Evolutionary conservation across 2,113 vertebrate species (phyloP).

Genomic region (Campylomormyrus tamandua): DNA sequence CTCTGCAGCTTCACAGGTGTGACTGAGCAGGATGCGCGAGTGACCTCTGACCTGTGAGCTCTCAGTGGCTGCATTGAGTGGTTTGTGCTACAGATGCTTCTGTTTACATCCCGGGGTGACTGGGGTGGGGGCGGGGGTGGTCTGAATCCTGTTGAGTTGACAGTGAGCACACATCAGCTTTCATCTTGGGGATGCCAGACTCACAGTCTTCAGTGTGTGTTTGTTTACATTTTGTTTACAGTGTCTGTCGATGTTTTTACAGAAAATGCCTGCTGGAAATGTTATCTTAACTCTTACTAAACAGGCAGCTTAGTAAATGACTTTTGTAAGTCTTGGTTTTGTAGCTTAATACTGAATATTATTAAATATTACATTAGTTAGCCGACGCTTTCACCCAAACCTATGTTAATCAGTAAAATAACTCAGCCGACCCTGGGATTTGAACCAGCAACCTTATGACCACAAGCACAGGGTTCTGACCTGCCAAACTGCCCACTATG

Average conservation of each 20-base stretch:
- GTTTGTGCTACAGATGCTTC: background rate
- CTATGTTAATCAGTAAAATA: background rate
- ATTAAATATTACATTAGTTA: background rate
- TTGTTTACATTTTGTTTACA: background rate
- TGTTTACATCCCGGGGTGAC: constrained; percentile 7
- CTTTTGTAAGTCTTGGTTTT: background rate
- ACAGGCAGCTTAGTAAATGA: background rate
- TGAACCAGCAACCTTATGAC: background rate
- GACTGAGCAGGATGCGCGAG: background rate
- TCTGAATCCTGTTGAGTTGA: background rate
- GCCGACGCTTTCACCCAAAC: background rate
- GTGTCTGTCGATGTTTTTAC: background rate
- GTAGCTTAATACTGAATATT: background rate
- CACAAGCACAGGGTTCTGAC: background rate
- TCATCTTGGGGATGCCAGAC: background rate
- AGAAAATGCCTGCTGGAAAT: background rate
- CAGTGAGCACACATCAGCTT: constrained; percentile 31
- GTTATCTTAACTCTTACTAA: background rate
- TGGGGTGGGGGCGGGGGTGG: background rate
- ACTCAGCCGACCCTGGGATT: background rate
- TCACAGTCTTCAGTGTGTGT: background rate
- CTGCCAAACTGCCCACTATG: background rate
- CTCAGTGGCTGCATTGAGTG: background rate
- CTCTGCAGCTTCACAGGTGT: constrained; percentile 52
- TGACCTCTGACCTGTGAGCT: constrained; percentile 54